Percentiles rank a stretch among this genome's conserved stretches.
Conservation (phyloP, 2,888 invertebrate species). For the Diaprepes abbreviatus region DNA sequence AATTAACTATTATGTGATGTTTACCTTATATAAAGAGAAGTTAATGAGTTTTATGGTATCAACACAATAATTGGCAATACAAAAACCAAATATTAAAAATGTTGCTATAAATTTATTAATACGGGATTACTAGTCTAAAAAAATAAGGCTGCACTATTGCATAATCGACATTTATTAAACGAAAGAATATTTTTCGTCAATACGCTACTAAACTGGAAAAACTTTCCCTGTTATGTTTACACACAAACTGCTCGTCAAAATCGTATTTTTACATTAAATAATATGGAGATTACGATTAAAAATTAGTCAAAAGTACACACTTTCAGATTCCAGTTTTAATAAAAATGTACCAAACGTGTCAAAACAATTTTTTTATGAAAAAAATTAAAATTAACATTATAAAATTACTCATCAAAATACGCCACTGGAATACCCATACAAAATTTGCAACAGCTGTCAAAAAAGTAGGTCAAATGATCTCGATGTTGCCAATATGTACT, state of each 20-base stretch:
- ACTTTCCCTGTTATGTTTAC: constrained; percentile 27
- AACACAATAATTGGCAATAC: background rate
- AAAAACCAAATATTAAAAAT: no score
- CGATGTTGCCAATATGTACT: constrained; percentile 25
- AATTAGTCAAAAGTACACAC: background rate
- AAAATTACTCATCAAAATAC: constrained; percentile 13
- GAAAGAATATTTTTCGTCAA: background rate
- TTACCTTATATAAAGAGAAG: constrained; percentile 9
- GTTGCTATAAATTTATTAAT: background rate
- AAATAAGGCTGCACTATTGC: background rate
- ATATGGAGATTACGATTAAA: background rate
- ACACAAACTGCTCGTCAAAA: constrained; percentile 27
- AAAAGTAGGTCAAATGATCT: constrained; percentile 40
- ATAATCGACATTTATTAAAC: constrained; percentile 12
- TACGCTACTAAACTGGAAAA: constrained; percentile 10
- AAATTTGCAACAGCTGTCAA: constrained; percentile 40
- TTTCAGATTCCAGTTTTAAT: background rate
- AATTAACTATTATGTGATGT: no score
- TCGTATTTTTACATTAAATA: background rate
- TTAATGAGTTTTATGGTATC: background rate
- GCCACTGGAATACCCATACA: constrained; percentile 15
- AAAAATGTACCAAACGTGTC: background rate
- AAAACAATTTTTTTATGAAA: constrained; percentile 1
- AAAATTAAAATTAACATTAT: background rate
- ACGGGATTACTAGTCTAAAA: background rate